These are phyloP conservation scores for Paralichthys olivaceus DNA, from an alignment of 2,113 vertebrate genomes.

Conservation along the genomic window DNA sequence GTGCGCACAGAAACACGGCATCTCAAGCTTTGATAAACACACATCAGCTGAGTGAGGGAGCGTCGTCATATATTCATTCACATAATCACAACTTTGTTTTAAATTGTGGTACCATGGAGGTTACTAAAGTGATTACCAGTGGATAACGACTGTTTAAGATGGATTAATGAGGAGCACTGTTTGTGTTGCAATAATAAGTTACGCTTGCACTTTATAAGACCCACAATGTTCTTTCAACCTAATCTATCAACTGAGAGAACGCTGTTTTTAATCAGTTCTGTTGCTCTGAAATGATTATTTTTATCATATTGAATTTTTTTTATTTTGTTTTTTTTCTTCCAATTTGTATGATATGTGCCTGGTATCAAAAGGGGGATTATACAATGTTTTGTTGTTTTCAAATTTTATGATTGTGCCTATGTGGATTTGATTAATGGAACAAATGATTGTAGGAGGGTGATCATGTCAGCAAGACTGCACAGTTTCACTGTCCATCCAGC, in stretches of 20 bases:
- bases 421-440: background rate
- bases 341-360: background rate
- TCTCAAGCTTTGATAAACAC: constrained; percentile 9
- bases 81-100: constrained; percentile 8
- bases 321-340: background rate
- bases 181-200: constrained; percentile 10
- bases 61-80: constrained; percentile 25
- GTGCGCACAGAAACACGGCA: background rate
- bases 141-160: background rate
- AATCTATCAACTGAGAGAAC: constrained; percentile 7
- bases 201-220: constrained; percentile 49
- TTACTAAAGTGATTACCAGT: background rate
- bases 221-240: constrained; percentile 25
- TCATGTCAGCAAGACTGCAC: constrained; percentile 44
- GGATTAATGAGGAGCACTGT: background rate
- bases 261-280: constrained; percentile 8
- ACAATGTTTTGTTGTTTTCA: background rate
- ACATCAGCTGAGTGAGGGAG: background rate
- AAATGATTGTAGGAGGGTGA: constrained; percentile 38
- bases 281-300: constrained; percentile 28
- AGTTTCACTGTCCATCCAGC: constrained; percentile 36
- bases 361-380: background rate
- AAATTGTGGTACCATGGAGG: background rate
- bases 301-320: background rate
- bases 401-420: constrained; percentile 5